Conservation (phyloP, 2,888 invertebrate genomes). For the Abrostola triplasia region DNA sequence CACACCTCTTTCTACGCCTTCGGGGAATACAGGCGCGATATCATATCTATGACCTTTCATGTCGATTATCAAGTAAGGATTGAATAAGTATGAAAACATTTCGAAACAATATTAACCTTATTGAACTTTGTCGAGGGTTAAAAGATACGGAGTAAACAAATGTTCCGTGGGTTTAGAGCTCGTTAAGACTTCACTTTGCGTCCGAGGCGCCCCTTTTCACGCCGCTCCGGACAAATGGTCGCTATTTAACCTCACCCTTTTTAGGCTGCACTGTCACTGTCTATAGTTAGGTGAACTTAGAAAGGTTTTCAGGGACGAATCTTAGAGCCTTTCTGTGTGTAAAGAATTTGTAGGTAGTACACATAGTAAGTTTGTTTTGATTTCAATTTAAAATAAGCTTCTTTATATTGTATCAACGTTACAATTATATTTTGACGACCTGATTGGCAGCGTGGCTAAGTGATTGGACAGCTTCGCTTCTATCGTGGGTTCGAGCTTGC, state of each 20-base stretch:
- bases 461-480: no score
- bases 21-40: no score
- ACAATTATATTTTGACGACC: no score
- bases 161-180: constrained; percentile 52
- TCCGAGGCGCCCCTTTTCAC: constrained; percentile 60
- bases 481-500: no score
- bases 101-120: constrained; percentile 11
- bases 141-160: constrained; percentile 45
- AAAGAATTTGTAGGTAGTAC: no score
- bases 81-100: constrained; percentile 29
- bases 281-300: constrained; percentile 57
- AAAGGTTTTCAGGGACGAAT: constrained; percentile 35
- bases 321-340: not conserved
- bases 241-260: constrained; percentile 64
- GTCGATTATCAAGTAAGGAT: no score
- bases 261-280: constrained; percentile 54
- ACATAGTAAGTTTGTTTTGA: no score
- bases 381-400: no score
- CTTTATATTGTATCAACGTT: no score
- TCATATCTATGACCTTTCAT: no score
- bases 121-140: constrained; percentile 15
- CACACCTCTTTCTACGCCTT: no score
- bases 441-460: no score
- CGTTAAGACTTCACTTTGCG: constrained; percentile 62
- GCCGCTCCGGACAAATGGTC: constrained; percentile 60